Conservation (phyloP, 2,797 vertebrate genomes). For the Phalloptychus januarius region DNA sequence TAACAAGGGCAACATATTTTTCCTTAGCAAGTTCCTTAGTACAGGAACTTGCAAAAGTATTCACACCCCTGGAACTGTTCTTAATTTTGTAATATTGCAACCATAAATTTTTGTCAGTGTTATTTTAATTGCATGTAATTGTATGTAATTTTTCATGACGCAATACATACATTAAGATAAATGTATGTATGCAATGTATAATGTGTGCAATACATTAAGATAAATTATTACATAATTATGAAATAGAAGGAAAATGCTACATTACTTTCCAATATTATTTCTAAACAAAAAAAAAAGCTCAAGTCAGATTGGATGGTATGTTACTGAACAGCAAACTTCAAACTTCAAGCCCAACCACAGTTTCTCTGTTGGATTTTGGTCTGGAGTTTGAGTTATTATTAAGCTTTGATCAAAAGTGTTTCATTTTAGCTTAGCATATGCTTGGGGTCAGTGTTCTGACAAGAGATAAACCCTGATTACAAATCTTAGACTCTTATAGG, state of each 20-base stretch:
- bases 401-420: background rate
- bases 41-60: background rate
- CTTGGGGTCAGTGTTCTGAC: background rate
- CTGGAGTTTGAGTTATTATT: background rate
- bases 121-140: background rate
- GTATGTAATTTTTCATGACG: no score
- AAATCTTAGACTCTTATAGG: background rate
- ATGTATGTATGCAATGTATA: no score
- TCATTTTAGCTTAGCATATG: background rate
- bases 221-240: background rate
- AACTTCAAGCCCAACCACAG: background rate
- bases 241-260: background rate
- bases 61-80: background rate
- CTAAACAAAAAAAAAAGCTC: background rate
- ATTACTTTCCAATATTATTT: background rate
- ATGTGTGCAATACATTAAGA: background rate
- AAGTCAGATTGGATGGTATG: background rate
- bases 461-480: background rate
- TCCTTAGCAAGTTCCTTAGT: no score
- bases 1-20: no score
- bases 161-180: background rate
- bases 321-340: background rate
- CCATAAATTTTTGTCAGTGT: background rate
- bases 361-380: background rate
- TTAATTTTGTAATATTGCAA: background rate